phyloP scores from a whole-genome alignment of 2,113 vertebrate genomes.

The Rhadina sibilatrix region DNA sequence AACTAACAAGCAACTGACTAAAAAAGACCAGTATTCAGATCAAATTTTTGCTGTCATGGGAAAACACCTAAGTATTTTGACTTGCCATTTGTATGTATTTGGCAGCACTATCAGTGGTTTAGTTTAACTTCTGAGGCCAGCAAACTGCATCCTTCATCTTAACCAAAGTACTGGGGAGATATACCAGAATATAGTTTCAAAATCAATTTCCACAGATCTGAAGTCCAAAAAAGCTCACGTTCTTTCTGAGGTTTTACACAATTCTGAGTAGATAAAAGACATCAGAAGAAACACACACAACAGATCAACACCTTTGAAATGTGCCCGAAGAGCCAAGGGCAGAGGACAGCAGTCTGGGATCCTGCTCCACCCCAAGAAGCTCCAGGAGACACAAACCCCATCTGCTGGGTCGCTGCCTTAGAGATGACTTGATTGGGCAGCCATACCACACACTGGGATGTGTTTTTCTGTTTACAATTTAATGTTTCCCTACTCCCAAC shows the following conservation, averaged over 20 bases:
- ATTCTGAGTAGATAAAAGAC: neutral
- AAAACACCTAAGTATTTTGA: neutral
- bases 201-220: neutral
- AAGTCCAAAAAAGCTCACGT: neutral
- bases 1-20: neutral
- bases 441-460: neutral
- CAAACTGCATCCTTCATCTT: neutral
- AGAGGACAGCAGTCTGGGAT: neutral
- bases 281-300: neutral
- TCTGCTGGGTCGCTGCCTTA: accelerated
- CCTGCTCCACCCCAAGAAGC: neutral
- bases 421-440: neutral
- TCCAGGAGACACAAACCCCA: neutral
- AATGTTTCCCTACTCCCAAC: neutral
- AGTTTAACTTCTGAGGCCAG: neutral
- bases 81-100: neutral
- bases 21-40: neutral
- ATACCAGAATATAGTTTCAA: neutral
- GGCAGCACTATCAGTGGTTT: neutral
- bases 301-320: neutral
- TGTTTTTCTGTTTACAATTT: neutral
- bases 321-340: neutral
- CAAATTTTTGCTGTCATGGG: neutral
- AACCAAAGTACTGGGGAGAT: neutral
- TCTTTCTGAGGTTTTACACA: neutral